A percentile compares a stretch with the other conserved stretches of the same genome.
These are phyloP conservation scores for Rutilus rutilus DNA, from an alignment of 2,113 vertebrate species.

Conservation along the genomic window DNA sequence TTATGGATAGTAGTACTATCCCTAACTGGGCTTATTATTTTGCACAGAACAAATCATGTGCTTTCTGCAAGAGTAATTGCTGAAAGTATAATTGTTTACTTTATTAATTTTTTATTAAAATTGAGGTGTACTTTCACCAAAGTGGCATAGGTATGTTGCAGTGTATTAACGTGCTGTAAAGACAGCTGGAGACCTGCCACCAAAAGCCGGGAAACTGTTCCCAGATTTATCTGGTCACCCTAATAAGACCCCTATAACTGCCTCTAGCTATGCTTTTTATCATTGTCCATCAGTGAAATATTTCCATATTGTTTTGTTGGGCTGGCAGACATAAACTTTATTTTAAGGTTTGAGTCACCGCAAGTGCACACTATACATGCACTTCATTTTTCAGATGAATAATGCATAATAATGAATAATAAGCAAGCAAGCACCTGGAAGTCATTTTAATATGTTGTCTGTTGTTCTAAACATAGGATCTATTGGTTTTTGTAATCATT, in stretches of 20 bases:
- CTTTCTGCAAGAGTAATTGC: not conserved
- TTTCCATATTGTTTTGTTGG: not conserved
- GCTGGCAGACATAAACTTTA: not conserved
- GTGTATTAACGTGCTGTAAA: not conserved
- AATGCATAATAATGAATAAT: too few relatives aligned
- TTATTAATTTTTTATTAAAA: not conserved
- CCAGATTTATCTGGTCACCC: not conserved
- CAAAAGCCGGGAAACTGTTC: not conserved
- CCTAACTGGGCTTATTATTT: too few relatives aligned
- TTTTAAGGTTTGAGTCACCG: not conserved
- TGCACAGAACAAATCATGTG: too few relatives aligned
- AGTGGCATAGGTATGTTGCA: not conserved
- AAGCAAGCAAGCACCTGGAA: not conserved
- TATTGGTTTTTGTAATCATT: constrained; percentile 27
- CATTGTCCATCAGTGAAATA: not conserved
- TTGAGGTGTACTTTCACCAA: not conserved
- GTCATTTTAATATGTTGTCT: not conserved
- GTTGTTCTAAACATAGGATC: constrained; percentile 1
- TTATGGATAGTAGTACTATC: too few relatives aligned
- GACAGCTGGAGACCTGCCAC: not conserved
- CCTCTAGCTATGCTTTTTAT: not conserved
- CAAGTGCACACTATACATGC: not conserved
- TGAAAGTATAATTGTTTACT: not conserved
- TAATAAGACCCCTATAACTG: not conserved
- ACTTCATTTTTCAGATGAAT: not conserved